Base-by-base conservation (phyloP, 2,888 invertebrate genomes). In the Drosophila helvetica region DNA sequence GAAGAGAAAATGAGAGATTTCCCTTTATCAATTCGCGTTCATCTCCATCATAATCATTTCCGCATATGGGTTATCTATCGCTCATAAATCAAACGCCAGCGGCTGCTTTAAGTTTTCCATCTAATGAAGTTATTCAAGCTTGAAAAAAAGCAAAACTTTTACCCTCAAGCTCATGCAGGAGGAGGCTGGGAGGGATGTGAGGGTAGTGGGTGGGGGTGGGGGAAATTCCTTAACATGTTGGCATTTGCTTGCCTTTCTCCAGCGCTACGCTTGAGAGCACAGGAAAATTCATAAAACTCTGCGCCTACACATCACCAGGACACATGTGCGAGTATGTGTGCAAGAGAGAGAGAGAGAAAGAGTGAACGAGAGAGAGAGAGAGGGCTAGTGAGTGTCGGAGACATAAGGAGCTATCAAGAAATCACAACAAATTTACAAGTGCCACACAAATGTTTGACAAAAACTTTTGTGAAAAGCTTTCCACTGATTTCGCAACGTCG, bases 341-440 rank as follows among this genome's bases (percentile, higher is more conserved):
- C 15, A n/a, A 42, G n/a, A 48, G 51, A 30, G 52, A 22, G 58
- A 27, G 12, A 18, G 19, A 19, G 19, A 19, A 2, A 15, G 27
- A 50, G 50, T 42, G 47, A 50, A 68, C 48, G 60, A 43, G 46
- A 62, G 53, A 47, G 57, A 67, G 47, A 67, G 68, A 65, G 33
- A 38, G 33, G 5, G 6, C 1, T 4, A 38, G 15, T 38, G 38
- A 38, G 57, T 60, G 64, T 33, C 64, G 59, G 62, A 42, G 68
- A 59, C 74, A 79, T 82, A 79, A 79, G 85, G 62, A 85, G 85
- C 85, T 86, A 85, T 85, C 85, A 86, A 86, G 77, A 86, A 86
- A 88, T 86, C 88, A 88, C 86, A 86, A 86, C 88, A 86, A 86
- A 86, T 86, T 88, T 88, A 80, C 79, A 79, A 80, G 79, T 84